Evolutionary conservation across 1,140 invertebrate species (phyloP).

Genomic region (Acromyrmex charruanus): DNA sequence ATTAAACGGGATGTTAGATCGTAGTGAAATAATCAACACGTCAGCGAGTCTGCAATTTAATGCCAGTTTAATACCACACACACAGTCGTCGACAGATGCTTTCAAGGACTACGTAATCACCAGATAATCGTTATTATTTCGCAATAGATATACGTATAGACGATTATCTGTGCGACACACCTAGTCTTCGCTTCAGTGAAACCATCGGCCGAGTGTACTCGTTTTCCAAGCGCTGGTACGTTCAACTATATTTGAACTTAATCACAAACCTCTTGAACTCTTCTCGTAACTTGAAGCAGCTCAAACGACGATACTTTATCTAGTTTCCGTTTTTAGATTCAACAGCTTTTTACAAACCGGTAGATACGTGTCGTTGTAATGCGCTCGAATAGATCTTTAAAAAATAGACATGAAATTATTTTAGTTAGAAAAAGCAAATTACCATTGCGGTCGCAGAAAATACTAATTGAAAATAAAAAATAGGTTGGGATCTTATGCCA

Average conservation of each 20-base stretch:
- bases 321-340: constrained; percentile 39
- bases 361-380: not conserved
- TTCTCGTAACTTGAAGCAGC: constrained; percentile 8
- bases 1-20: constrained; percentile 38
- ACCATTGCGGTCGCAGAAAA: constrained; percentile 1
- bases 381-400: not conserved
- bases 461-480: constrained; percentile 39
- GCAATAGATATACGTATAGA: constrained; percentile 44
- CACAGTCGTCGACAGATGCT: constrained; percentile 52
- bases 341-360: not conserved
- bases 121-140: constrained; percentile 70
- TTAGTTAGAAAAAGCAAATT: not conserved
- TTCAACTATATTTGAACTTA: constrained; percentile 50
- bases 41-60: constrained; percentile 33
- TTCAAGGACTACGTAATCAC: constrained; percentile 67
- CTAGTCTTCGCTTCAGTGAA: constrained; percentile 19
- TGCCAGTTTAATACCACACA: constrained; percentile 42
- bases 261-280: constrained; percentile 15
- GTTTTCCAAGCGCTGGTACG: not conserved
- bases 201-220: constrained; percentile 9
- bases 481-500: constrained; percentile 21
- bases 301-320: constrained; percentile 31
- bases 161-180: constrained; percentile 48
- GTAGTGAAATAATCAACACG: constrained; percentile 34
- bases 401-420: not conserved